phyloP scores from a whole-genome alignment of 2,113 vertebrate species.

The Eptesicus fuscus region DNA sequence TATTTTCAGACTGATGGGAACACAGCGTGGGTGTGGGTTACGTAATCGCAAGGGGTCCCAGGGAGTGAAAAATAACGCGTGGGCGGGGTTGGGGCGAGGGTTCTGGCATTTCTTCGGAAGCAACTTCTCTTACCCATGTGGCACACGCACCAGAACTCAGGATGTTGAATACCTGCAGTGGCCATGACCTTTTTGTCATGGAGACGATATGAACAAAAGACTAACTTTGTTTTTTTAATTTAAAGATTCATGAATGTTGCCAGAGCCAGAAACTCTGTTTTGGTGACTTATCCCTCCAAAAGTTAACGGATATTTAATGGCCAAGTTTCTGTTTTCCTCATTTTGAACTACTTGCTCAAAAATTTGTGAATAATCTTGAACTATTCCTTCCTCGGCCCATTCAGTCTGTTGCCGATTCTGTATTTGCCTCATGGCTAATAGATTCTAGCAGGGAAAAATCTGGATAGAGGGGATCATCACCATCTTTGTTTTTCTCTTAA shows the following conservation, averaged over 20 bases:
- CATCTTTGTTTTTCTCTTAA: background rate
- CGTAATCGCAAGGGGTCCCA: background rate
- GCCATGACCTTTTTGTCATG: background rate
- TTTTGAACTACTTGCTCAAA: background rate
- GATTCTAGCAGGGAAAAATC: background rate
- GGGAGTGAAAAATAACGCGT: background rate
- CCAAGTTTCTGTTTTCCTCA: background rate
- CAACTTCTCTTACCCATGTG: background rate
- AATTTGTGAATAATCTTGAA: background rate
- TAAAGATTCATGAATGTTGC: background rate
- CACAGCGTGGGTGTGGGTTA: background rate
- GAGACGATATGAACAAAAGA: background rate
- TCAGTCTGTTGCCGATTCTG: background rate
- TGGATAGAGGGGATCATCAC: background rate
- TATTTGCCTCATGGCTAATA: background rate
- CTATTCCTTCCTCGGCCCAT: background rate
- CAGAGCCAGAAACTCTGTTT: background rate
- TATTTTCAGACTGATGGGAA: constrained; percentile 46
- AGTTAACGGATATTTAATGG: background rate
- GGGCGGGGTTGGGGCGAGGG: background rate
- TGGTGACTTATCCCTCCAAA: background rate
- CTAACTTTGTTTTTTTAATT: background rate
- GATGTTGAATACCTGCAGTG: background rate
- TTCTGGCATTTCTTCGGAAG: background rate
- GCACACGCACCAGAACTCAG: background rate